phyloP scores from a whole-genome alignment of 2,797 vertebrate species.

The Naso thynnoides region DNA sequence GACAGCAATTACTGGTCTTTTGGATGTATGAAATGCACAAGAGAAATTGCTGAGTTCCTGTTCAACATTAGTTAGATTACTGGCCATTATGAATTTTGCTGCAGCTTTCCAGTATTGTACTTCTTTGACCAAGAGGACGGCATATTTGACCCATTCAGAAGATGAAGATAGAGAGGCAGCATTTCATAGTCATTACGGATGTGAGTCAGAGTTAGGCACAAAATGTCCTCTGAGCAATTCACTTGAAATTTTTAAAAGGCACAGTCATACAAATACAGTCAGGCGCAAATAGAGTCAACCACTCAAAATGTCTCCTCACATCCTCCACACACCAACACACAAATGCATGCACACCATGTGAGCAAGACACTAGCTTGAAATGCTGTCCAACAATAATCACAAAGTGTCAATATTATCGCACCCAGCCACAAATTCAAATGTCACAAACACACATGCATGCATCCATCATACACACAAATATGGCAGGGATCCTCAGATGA shows the following conservation, averaged over 20 bases:
- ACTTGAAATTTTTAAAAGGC: slow-evolving; percentile 44
- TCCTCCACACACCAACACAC: slow-evolving; percentile 7
- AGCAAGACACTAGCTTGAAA: slow-evolving; percentile 13
- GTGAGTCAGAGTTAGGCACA: slow-evolving; percentile 62
- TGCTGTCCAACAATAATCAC: not conserved
- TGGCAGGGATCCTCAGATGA: slow-evolving; percentile 33
- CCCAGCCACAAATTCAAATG: not conserved
- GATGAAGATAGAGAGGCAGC: slow-evolving; percentile 37
- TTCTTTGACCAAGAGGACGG: slow-evolving; percentile 27
- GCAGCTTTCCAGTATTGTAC: slow-evolving; percentile 34
- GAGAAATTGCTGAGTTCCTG: slow-evolving; percentile 22
- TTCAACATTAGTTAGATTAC: slow-evolving; percentile 25
- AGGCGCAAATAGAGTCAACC: slow-evolving; percentile 29
- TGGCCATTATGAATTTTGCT: slow-evolving; percentile 32
- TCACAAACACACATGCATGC: not conserved
- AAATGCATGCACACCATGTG: not conserved
- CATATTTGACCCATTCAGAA: slow-evolving; percentile 61
- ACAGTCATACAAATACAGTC: slow-evolving; percentile 45
- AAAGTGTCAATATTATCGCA: slow-evolving; percentile 20
- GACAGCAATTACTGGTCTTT: slow-evolving; percentile 41
- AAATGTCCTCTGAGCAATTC: slow-evolving; percentile 63
- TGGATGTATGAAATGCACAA: slow-evolving; percentile 37
- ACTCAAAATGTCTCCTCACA: slow-evolving; percentile 31
- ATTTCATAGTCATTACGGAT: slow-evolving; percentile 53
- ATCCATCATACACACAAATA: slow-evolving; percentile 12